Evolutionary conservation across 2,113 vertebrate genomes (phyloP).

Genomic region (Leptosomus discolor): DNA sequence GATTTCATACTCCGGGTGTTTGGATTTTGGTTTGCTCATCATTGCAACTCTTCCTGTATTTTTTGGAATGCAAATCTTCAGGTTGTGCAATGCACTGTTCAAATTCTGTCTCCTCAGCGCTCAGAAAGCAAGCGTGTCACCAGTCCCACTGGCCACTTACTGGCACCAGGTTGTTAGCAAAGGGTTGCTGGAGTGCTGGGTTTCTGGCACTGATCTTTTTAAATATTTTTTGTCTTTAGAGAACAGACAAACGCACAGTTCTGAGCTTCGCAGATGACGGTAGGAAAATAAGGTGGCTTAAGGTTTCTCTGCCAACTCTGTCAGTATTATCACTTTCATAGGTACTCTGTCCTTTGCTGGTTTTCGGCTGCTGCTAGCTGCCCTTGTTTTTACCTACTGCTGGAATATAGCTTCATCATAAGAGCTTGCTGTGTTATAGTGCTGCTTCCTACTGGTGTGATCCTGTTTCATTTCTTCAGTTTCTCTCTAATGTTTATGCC

Average conservation of each 20-base stretch:
- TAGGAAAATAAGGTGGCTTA: background rate
- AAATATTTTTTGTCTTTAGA: background rate
- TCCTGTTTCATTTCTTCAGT: background rate
- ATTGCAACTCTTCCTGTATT: background rate
- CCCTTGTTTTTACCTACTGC: background rate
- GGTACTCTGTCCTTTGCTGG: background rate
- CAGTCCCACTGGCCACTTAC: background rate
- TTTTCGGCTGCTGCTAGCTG: background rate
- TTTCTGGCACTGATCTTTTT: background rate
- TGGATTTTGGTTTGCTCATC: background rate
- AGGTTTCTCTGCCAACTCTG: background rate
- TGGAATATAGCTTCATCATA: background rate
- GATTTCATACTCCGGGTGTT: background rate
- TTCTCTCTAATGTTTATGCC: background rate
- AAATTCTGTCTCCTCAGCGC: background rate
- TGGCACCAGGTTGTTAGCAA: background rate
- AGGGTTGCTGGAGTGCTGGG: background rate
- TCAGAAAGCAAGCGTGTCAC: slow-evolving; percentile 22
- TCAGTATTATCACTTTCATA: background rate
- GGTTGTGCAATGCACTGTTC: background rate
- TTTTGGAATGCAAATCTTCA: background rate
- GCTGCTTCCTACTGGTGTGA: background rate
- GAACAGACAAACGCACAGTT: background rate
- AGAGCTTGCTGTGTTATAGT: background rate
- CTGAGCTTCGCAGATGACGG: background rate